Conservation (phyloP, 2,888 invertebrate genomes). For the Tiphia femorata region DNA sequence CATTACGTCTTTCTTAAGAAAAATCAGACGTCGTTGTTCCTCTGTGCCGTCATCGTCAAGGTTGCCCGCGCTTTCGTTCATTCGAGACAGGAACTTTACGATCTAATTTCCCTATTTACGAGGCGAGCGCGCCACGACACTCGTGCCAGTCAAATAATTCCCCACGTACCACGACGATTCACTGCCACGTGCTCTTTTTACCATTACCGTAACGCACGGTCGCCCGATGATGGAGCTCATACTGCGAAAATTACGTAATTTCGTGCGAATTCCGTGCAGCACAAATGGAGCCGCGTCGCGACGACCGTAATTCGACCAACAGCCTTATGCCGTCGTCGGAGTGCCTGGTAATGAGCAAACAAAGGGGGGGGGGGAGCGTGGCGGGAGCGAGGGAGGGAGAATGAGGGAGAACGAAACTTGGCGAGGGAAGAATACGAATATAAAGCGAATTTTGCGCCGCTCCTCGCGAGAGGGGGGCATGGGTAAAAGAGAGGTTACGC, state of each 20-base stretch:
- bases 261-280: constrained; percentile 21
- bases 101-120: too few relatives aligned
- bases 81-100: too few relatives aligned
- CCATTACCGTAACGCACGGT: constrained; percentile 12
- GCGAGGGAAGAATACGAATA: not conserved
- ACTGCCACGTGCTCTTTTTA: constrained; percentile 9
- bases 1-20: too few relatives aligned
- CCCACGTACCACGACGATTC: not conserved
- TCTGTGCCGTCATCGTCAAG: too few relatives aligned
- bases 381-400: too few relatives aligned
- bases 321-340: constrained; percentile 17
- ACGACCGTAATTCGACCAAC: constrained; percentile 30
- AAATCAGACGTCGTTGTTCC: too few relatives aligned
- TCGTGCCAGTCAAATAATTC: too few relatives aligned
- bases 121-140: too few relatives aligned
- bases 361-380: constrained; percentile 8
- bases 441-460: not conserved
- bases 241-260: constrained; percentile 40
- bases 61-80: too few relatives aligned
- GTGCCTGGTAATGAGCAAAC: constrained; percentile 26
- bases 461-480: too few relatives aligned
- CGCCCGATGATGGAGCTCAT: constrained; percentile 15
- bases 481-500: too few relatives aligned
- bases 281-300: constrained; percentile 27
- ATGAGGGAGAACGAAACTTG: constrained; percentile 2